phyloP scores from a whole-genome alignment of 1,140 invertebrate genomes.

The Hyles euphorbiae region DNA sequence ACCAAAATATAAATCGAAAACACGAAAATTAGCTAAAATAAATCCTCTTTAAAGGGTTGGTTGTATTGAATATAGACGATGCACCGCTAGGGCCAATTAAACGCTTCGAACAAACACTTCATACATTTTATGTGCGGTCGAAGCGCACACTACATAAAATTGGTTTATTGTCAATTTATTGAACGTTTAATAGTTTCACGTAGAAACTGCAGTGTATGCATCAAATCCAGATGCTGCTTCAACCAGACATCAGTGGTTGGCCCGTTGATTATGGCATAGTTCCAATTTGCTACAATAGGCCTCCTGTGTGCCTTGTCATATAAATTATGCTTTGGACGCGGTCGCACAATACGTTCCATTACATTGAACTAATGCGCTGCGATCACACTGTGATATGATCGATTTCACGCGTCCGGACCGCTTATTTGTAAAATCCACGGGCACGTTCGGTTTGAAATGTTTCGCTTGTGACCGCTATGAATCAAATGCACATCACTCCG shows the following conservation, averaged over 20 bases:
- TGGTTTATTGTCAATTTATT: not conserved
- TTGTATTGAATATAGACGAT: no score
- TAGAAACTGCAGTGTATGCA: not conserved
- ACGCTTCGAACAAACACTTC: no score
- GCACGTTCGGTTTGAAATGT: no score
- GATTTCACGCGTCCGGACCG: constrained; percentile 14
- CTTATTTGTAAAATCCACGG: not conserved
- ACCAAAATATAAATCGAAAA: no score
- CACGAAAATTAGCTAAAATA: no score
- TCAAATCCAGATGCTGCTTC: constrained; percentile 10
- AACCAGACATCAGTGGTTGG: constrained; percentile 10
- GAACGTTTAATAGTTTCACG: constrained; percentile 1
- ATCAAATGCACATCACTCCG: no score
- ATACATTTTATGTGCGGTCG: no score
- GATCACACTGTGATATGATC: constrained; percentile 23
- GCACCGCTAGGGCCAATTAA: no score
- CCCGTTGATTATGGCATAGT: constrained; percentile 24
- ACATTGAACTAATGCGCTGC: constrained; percentile 32
- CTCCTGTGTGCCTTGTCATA: constrained; percentile 27
- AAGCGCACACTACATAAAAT: not conserved
- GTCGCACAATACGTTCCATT: constrained; percentile 40
- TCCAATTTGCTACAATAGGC: constrained; percentile 31
- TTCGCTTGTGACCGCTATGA: no score
- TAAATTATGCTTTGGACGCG: constrained; percentile 34
- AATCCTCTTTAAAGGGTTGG: no score